A percentile compares a stretch with the other conserved stretches of the same genome.
Evolutionary conservation across 2,888 invertebrate genomes (phyloP).

Genomic region (Sycophila texana): DNA sequence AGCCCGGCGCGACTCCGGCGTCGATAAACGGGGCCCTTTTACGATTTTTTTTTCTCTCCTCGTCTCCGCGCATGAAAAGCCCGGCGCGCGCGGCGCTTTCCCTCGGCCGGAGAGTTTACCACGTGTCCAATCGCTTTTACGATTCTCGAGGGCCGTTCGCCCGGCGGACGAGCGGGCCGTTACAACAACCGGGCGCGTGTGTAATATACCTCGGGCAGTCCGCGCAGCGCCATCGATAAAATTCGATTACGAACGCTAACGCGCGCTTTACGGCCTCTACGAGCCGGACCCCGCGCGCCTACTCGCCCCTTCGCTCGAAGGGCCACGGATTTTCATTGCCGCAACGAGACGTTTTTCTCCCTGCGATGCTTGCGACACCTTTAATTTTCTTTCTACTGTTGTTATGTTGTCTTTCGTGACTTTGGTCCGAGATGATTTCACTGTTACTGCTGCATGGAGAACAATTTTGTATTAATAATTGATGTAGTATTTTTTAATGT

Average conservation of each 20-base stretch:
- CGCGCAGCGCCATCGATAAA: conserved; percentile 28
- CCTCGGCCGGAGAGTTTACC: conserved; percentile 17
- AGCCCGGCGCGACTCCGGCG: neutral
- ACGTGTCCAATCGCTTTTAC: conserved; percentile 52
- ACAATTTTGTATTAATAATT: no score
- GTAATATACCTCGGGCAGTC: no score
- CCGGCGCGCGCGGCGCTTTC: neutral
- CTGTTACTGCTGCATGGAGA: no score
- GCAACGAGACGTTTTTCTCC: no score
- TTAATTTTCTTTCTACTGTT: no score
- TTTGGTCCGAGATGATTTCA: no score
- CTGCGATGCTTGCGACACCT: no score
- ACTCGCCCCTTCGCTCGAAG: conserved; percentile 1
- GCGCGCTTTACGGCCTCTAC: no score
- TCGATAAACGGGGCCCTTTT: conserved; percentile 38
- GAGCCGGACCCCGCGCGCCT: neutral
- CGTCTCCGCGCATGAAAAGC: conserved; percentile 13
- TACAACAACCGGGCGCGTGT: neutral
- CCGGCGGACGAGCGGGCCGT: neutral
- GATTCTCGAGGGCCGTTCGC: conserved; percentile 29
- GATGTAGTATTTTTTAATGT: no score
- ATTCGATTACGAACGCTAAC: conserved; percentile 32
- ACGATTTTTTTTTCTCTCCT: conserved; percentile 23
- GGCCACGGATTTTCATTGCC: neutral
- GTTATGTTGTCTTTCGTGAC: no score